Base-by-base conservation (phyloP, 1,140 invertebrate genomes). In the Thaumetopoea pityocampa region DNA sequence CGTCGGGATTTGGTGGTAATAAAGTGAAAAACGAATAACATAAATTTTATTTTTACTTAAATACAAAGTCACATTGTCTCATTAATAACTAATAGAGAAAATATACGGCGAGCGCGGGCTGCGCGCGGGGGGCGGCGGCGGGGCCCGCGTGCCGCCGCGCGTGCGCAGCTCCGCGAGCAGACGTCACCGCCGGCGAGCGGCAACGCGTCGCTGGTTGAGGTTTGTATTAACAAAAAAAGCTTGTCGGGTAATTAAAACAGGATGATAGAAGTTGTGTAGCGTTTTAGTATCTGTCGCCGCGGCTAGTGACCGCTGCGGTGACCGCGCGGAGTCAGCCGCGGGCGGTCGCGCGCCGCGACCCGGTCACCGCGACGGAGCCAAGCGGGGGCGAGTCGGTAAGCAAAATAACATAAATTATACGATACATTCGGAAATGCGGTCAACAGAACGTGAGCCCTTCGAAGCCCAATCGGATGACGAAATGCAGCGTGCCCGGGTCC, bases 401-500 rank as follows among this genome's bases (percentile, higher is more conserved):
- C 67, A 69, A 79, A 73, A 70, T 66, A 72, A 72, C 62, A 51
- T 47, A 64, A 64, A 63, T n/a, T n/a, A n/a, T n/a, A n/a, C n/a
- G 69, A 71, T 59, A 64, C 67, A 61, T 66, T 67, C 42, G 67
- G 51, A 77, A 79, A 82, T 80, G 76, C 73, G 61, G 57, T 73
- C 68, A 57, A 57, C 44, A 51, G 61, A 65, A 66, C 48, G 56
- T 67, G 62, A 54, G 37, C 65, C 33, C 58, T 67, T 67, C 51
- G 59, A 67, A 62, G 71, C 69, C 79, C 64, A 65, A 78, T 83
- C 71, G 64, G 51, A 68, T 60, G 71, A 67, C 78, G 67, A 82
- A 83, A 83, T 83, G 78, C 78, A 71, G 74, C 74, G 76, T 83
- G 76, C 76, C 78, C n/a, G n/a, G n/a, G n/a, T n/a, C n/a, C n/a